Percentiles rank a stretch among this genome's conserved stretches.
phyloP scores from a whole-genome alignment of 2,113 vertebrate species.

The Polypterus senegalus region DNA sequence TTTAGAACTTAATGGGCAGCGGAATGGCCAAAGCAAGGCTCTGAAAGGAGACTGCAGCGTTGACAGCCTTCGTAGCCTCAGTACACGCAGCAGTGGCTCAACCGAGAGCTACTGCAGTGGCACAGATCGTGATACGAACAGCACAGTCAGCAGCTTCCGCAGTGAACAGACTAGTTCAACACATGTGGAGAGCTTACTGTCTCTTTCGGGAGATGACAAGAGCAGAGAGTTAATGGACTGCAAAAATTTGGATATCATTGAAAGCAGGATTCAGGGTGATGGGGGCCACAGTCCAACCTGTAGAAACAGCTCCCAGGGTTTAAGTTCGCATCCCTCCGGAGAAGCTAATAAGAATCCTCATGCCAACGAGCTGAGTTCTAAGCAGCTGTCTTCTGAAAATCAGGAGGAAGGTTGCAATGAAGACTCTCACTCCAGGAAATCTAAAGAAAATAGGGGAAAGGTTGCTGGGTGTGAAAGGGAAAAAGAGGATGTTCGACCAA shows the following conservation, averaged over 20 bases:
- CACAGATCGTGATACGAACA: conserved; percentile 88
- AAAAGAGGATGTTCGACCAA: conserved; percentile 52
- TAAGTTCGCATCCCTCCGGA: conserved; percentile 64
- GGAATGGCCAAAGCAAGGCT: conserved; percentile 50
- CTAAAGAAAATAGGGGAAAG: neutral
- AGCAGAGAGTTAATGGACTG: conserved; percentile 46
- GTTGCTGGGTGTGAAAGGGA: conserved; percentile 48
- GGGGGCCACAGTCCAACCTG: conserved; percentile 22
- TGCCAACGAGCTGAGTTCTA: conserved; percentile 76
- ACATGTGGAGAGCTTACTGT: conserved; percentile 81
- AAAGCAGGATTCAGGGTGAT: conserved; percentile 60
- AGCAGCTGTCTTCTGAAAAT: conserved; percentile 31
- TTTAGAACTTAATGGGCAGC: conserved; percentile 22
- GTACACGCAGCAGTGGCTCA: conserved; percentile 86
- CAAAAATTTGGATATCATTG: conserved; percentile 37
- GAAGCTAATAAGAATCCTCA: conserved; percentile 96
- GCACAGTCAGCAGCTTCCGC: conserved; percentile 87
- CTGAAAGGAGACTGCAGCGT: conserved; percentile 72
- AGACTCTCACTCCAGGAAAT: conserved; percentile 15
- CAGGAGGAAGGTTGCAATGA: conserved; percentile 22
- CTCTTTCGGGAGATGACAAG: conserved; percentile 64
- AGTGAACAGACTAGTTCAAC: conserved; percentile 94
- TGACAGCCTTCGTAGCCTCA: conserved; percentile 86
- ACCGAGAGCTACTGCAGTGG: conserved; percentile 95
- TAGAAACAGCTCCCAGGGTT: conserved; percentile 35